A percentile compares a stretch with the other conserved stretches of the same genome.
Evolutionary conservation across 2,888 invertebrate species (phyloP).

Genomic region (Pediacus dermestoides): DNA sequence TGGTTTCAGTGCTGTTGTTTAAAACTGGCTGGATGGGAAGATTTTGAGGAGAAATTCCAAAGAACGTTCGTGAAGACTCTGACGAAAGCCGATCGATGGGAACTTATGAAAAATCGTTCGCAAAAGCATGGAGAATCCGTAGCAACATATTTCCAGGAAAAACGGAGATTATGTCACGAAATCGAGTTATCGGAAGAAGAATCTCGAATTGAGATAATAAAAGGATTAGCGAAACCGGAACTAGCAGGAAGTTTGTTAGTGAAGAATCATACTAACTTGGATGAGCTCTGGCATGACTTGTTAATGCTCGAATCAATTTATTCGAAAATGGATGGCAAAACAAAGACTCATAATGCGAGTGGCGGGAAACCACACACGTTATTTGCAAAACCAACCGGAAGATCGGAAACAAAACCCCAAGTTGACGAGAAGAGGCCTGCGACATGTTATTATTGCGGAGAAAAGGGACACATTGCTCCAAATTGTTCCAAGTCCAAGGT

Average conservation of each 20-base stretch:
- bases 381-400: neutral
- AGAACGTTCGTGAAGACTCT: neutral
- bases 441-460: neutral
- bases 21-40: neutral
- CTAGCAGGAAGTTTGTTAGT: neutral
- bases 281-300: neutral
- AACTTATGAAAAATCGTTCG: neutral
- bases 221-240: neutral
- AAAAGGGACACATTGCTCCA: neutral
- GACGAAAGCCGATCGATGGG: neutral
- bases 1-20: neutral
- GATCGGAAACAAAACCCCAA: neutral
- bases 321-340: no score
- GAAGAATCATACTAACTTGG: neutral
- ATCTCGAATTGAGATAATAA: neutral
- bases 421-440: neutral
- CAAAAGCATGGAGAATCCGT: neutral
- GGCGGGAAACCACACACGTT: no score
- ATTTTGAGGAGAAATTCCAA: neutral
- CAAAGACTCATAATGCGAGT: no score
- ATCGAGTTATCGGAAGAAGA: neutral
- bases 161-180: constrained; percentile 1
- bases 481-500: neutral
- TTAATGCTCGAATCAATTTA: neutral
- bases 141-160: constrained; percentile 1